Evolutionary conservation across 2,113 vertebrate species (phyloP).

Genomic region (Onychostoma macrolepis): DNA sequence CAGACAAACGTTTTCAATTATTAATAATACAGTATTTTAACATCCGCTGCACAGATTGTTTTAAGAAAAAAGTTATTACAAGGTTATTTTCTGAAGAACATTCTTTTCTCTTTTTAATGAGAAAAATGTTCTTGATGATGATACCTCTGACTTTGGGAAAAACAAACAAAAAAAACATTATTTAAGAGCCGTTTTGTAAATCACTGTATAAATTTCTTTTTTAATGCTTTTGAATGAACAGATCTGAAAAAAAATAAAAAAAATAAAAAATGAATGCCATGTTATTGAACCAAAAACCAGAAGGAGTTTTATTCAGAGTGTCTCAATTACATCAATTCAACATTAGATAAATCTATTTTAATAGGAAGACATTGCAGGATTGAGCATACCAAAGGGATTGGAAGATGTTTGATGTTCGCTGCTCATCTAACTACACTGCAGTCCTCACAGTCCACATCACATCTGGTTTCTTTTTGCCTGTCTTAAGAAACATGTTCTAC

Average conservation of each 20-base stretch:
- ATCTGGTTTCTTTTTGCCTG: conserved; percentile 57
- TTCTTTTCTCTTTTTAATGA: no score
- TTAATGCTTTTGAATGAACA: not conserved
- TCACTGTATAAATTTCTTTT: not conserved
- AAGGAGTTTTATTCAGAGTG: conserved; percentile 30
- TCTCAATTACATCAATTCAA: conserved; percentile 56
- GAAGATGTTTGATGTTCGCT: conserved; percentile 55
- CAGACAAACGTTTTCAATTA: not conserved
- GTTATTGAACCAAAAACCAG: not conserved
- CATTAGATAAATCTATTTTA: conserved; percentile 54
- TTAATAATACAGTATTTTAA: not conserved
- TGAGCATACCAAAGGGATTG: conserved; percentile 49
- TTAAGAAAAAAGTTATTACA: not conserved
- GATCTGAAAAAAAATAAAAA: not conserved
- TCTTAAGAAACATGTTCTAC: conserved; percentile 56
- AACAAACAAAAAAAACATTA: no score
- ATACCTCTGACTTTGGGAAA: no score
- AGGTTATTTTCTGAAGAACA: not conserved
- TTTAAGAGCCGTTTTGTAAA: not conserved
- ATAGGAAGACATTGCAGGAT: conserved; percentile 48
- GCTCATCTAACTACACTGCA: conserved; percentile 41
- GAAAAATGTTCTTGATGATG: no score
- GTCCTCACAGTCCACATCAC: conserved; percentile 47
- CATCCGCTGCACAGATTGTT: not conserved
- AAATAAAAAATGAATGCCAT: not conserved